Evolutionary conservation across 2,888 invertebrate genomes (phyloP).

Genomic region (Spatulosminthurus flaviceps): DNA sequence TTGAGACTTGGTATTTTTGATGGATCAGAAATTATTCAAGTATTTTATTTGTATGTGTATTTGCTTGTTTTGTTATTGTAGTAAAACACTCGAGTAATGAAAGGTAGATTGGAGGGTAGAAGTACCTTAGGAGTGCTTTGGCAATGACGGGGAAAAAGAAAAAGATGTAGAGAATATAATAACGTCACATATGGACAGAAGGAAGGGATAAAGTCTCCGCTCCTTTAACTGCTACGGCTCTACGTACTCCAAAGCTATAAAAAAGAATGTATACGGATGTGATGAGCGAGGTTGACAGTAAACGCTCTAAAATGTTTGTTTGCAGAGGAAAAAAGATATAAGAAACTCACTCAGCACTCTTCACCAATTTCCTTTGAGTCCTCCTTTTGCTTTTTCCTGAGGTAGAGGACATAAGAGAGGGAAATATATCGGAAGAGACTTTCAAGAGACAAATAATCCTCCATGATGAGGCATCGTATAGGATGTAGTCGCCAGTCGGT

Average conservation of each 20-base stretch:
- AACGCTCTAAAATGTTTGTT: constrained; percentile 45
- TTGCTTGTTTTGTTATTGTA: too few relatives aligned
- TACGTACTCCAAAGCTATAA: constrained; percentile 34
- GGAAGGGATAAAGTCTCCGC: not conserved
- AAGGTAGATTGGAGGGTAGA: not conserved
- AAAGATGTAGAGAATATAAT: not conserved
- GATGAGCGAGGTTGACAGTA: constrained; percentile 46
- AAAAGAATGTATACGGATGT: constrained; percentile 41
- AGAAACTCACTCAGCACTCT: constrained; percentile 40
- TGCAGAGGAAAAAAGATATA: constrained; percentile 37
- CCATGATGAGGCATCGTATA: not conserved
- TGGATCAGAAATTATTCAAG: constrained; percentile 1
- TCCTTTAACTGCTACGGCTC: constrained; percentile 12
- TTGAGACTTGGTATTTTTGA: not conserved
- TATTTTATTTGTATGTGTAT: not conserved
- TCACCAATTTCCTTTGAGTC: constrained; percentile 16
- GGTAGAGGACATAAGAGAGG: too few relatives aligned
- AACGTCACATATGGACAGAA: not conserved
- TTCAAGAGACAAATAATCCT: not conserved
- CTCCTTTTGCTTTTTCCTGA: too few relatives aligned
- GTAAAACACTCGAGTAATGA: not conserved
- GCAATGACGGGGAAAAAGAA: too few relatives aligned
- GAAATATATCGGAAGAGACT: not conserved
- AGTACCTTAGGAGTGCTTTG: not conserved
- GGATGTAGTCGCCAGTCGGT: constrained; percentile 32